Evolutionary conservation across 2,888 invertebrate genomes (phyloP), one percentile per base, ranked within the genome.

Genomic region (Arge pagana): DNA sequence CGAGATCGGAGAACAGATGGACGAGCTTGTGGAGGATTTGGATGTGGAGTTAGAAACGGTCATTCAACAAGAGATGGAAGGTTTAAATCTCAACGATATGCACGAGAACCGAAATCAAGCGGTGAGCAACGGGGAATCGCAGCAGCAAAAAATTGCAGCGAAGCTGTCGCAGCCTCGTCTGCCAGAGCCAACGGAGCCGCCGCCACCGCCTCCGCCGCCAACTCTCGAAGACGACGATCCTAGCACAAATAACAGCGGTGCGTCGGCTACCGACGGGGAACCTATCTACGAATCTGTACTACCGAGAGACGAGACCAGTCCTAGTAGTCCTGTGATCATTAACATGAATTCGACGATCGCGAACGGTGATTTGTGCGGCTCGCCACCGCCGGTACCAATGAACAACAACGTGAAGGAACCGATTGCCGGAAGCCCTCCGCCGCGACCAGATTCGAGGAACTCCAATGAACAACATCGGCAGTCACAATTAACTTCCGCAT

Each of bases 221-320:
- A 80, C 81, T 24, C 66, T 30, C 62, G 61, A 15, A 55, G 65
- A 50, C 48, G 57, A 37, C 40, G 61, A 55, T 56, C 48, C 53
- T 62, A 54, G 65, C 59, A 53, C 59, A 61, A 21, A 49, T 61
- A 42, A 63, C 23, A 45, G 45, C 68, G 3, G 57, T 63, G 64
- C 69, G 0, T 58, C 68, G 5, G 59, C 59, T 3, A 66, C 68
- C 8, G 72, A 73, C 43, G 83, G 83, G 54, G 88, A 90, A 74
- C 93, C 92, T 0, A 93, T 93, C 60, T 93, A 93, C 72, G 93
- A 93, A 71, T 86, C 91, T 0, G 89, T 93, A 4, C 81, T 90
- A 58, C 90, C 90, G 1, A 79, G 89, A 4, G 86, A 84, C 35
- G 85, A 84, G 26, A 76, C 63, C 37, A 66, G 65, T 16, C 63